These are phyloP conservation scores for Tolypeutes matacus DNA, from an alignment of 2,797 vertebrate genomes.

Conservation along the genomic window DNA sequence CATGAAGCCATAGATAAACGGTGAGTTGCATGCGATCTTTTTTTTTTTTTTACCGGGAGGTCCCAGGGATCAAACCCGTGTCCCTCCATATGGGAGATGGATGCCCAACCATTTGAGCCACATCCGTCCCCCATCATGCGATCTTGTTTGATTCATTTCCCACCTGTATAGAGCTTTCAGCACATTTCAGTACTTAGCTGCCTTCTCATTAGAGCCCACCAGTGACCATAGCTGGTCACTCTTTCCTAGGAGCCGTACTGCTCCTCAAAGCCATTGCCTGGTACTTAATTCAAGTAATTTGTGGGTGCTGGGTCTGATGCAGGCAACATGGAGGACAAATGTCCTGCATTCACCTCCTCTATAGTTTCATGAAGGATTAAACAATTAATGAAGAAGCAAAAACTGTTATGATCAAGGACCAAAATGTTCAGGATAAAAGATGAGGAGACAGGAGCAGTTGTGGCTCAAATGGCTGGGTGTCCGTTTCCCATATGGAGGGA, in stretches of 20 bases:
- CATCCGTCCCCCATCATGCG: too few species aligned
- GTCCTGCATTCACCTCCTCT: background rate
- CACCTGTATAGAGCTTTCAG: background rate
- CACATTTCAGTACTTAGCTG: background rate
- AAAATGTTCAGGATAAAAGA: background rate
- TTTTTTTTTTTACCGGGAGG: too few species aligned
- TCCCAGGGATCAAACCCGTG: too few species aligned
- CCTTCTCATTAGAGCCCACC: background rate
- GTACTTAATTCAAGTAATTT: background rate
- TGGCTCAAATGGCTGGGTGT: too few species aligned
- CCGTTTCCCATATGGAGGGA: too few species aligned
- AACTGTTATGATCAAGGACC: background rate
- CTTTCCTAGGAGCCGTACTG: background rate
- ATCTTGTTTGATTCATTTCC: background rate
- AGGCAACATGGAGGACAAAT: background rate
- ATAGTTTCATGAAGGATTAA: background rate
- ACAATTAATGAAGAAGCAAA: background rate
- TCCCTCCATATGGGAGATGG: too few species aligned
- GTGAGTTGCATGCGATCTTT: background rate
- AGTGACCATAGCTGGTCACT: background rate
- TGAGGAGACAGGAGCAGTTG: background rate
- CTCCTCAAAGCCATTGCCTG: background rate
- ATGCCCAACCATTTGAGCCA: too few species aligned
- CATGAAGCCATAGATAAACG: background rate
- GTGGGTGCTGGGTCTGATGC: background rate